phyloP scores from a whole-genome alignment of 2,113 vertebrate species.

The Patagioenas fasciata region DNA sequence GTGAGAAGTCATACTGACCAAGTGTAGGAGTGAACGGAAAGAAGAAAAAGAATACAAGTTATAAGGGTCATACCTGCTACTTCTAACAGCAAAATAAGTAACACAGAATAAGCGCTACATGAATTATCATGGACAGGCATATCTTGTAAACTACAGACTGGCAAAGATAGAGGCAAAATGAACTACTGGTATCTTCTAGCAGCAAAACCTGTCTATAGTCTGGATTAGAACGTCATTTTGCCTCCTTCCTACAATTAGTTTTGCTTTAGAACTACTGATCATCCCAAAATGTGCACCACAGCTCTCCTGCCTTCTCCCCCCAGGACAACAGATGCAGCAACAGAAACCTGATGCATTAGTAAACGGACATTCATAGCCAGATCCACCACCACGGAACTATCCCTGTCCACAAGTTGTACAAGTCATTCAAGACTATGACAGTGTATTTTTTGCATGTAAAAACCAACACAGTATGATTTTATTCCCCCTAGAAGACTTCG shows the following conservation, averaged over 20 bases:
- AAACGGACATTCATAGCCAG: neutral
- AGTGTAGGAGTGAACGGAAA: neutral
- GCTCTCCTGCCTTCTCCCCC: neutral
- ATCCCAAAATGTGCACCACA: neutral
- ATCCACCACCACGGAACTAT: neutral
- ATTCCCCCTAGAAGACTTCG: neutral
- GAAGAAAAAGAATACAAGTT: neutral
- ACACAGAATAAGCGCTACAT: neutral
- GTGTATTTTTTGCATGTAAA: neutral
- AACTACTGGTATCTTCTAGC: too few species aligned
- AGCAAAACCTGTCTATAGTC: neutral
- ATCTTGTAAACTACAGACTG: neutral
- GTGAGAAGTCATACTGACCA: conserved; percentile 90
- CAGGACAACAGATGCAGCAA: neutral
- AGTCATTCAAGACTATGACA: neutral
- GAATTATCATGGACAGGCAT: neutral
- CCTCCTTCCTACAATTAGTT: neutral
- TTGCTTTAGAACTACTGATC: neutral
- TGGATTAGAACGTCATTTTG: neutral
- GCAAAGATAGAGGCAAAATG: neutral
- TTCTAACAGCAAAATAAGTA: neutral
- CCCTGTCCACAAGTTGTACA: neutral
- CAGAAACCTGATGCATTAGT: neutral
- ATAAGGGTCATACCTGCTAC: neutral
- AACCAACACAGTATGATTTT: neutral